Base-by-base conservation (phyloP, 2,888 invertebrate genomes). In the Ochropacha duplaris region DNA sequence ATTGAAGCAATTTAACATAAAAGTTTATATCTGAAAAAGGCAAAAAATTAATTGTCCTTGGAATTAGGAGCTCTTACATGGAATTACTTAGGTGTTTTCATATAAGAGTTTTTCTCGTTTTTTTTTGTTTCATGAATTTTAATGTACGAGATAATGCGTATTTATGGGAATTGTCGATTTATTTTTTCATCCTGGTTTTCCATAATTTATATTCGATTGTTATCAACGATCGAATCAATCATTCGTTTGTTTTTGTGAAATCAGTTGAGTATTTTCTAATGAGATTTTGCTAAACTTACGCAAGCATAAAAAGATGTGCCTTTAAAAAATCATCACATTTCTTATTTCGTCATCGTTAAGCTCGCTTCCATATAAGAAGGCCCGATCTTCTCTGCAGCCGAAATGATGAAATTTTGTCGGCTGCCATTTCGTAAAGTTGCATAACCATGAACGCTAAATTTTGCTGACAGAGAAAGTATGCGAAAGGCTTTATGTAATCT, bases 381-480 rank as follows among this genome's bases (percentile, higher is more conserved):
- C 74, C 64, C 80, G 88, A 86, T 90, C 87, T 86, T 89, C 88
- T 86, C 86, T 83, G 64, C 61, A 78, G 80, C 78, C 81, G 81
- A 86, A 90, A 87, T 92, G 90, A 88, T 90, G 92, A 92, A 92
- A 92, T 90, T 90, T 87, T 85, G 88, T 86, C 83, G 84, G 77
- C 84, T 90, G 91, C 90, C 89, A 91, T 92, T 92, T 91, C 84
- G 86, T 84, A 80, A 72, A 69, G 78, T 90, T 84, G 84, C 88
- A 81, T 82, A 92, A 91, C 78, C 68, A 76, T 79, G 85, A 85
- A 88, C 87, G 90, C 92, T 89, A 90, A 92, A 92, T 92, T 92
- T 92, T 92, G 91, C 88, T 88, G 90, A 86, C 91, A 90, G 92
- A 91, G 92, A 92, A 92, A 92, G 92, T 90, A 87, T 86, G 85